Evolutionary conservation across 2,888 invertebrate genomes (phyloP).

Genomic region (Dolichomitus sp.): DNA sequence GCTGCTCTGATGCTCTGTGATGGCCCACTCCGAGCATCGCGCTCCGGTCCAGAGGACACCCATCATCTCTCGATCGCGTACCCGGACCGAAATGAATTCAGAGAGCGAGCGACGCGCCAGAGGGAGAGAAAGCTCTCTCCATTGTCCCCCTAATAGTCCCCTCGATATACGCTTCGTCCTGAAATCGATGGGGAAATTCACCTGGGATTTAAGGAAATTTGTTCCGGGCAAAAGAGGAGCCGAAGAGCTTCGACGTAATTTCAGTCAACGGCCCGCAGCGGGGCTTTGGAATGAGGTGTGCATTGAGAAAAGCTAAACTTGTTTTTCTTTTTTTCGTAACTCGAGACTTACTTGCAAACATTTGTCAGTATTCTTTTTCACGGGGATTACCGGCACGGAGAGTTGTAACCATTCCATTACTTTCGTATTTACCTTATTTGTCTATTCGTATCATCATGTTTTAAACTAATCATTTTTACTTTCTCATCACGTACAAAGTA

Average conservation of each 20-base stretch:
- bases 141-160: constrained; percentile 66
- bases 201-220: constrained; percentile 68
- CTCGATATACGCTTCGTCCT: constrained; percentile 43
- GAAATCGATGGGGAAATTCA: constrained; percentile 67
- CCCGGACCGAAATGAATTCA: constrained; percentile 64
- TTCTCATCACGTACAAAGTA: too few relatives aligned
- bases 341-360: background rate
- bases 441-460: too few relatives aligned
- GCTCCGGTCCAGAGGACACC: constrained; percentile 38
- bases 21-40: constrained; percentile 23
- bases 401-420: background rate
- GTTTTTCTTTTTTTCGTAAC: background rate
- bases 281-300: background rate
- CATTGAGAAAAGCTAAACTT: background rate
- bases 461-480: too few relatives aligned
- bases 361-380: background rate
- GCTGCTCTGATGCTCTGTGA: constrained; percentile 41
- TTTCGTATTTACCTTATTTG: too few relatives aligned
- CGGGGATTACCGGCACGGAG: background rate
- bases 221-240: constrained; percentile 47
- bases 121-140: constrained; percentile 40
- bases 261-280: constrained; percentile 26
- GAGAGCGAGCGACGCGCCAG: constrained; percentile 32
- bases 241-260: constrained; percentile 47
- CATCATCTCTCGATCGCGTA: constrained; percentile 64